Base-by-base conservation (phyloP, 2,797 vertebrate species). In the Arremon aurantiirostris region DNA sequence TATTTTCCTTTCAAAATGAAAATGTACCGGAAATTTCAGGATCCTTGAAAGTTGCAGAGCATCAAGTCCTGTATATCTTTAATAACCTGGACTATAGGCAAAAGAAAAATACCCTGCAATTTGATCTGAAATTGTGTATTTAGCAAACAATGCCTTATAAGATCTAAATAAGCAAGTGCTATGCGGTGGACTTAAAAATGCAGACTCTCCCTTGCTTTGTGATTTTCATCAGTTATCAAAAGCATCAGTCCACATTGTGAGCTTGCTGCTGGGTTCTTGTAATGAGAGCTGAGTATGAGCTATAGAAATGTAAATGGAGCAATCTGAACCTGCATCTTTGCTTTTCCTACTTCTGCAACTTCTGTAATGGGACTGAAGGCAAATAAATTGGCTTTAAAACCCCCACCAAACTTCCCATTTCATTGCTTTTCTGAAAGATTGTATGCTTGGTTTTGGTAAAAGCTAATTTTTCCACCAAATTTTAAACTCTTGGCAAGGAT, bases 221-320 rank as follows among this genome's bases (percentile, higher is more conserved):
- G 65, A 78, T 94, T 96, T 91, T 78, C 50, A 81, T 95, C 72
- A 75, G 79, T 87, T 95, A 94, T 92, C 92, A 84, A 92, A 93
- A 93, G 47, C 82, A 81, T 89, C 82, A 92, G 82, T 93, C 89
- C 72, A 55, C 69, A 71, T 86, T 95, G 76, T 87, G 66, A 93
- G 72, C 76, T 88, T 78, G 42, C 84, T 95, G 76, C 87, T 93
- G 82, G 69, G 50, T 9, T 94, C 79, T 59, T 93, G 72, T 94
- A 93, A 94, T 81, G 55, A 89, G 76, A 88, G 61, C 77, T 53
- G 85, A 95, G 64, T 81, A 49, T 59, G 69, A 86, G 82, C 93
- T 88, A 93, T 56, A 91, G 93, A 96, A 94, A 95, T 94, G 72
- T 78, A 96, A 97, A 95, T 96, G 82, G 87, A 78, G 69, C 76